A percentile compares a stretch with the other conserved stretches of the same genome.
phyloP scores from a whole-genome alignment of 1,140 invertebrate genomes.

The Aphidius ervi region DNA sequence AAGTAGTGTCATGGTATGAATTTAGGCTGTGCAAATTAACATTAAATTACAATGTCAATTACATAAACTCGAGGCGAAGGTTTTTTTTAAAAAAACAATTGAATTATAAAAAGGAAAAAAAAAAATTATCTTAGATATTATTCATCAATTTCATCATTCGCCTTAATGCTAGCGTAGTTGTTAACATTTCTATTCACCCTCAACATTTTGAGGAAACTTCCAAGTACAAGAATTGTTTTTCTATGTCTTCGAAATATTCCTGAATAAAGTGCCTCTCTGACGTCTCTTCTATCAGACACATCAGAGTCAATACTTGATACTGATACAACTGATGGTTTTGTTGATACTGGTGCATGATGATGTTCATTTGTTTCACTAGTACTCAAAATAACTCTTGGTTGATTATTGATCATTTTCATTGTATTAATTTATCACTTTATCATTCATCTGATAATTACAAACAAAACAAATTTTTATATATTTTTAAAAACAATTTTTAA shows the following conservation, averaged over 20 bases:
- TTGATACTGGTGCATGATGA: conserved; percentile 37
- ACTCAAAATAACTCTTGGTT: conserved; percentile 44
- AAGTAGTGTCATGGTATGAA: no score
- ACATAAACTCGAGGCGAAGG: no score
- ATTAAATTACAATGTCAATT: neutral
- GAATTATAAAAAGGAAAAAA: neutral
- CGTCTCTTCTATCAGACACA: conserved; percentile 66
- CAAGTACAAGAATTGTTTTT: conserved; percentile 72
- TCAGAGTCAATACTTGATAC: conserved; percentile 55
- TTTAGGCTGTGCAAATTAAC: neutral
- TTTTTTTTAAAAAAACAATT: no score
- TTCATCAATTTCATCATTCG: conserved; percentile 54
- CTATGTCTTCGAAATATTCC: conserved; percentile 76
- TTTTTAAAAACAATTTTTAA: no score
- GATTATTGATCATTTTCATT: conserved; percentile 48
- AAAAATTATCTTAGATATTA: neutral
- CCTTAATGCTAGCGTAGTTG: conserved; percentile 73
- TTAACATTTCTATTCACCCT: conserved; percentile 68
- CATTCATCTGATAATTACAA: neutral
- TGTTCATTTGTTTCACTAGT: conserved; percentile 37
- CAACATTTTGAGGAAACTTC: conserved; percentile 75
- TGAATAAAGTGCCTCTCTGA: conserved; percentile 72
- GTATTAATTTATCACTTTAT: neutral
- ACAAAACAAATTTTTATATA: neutral
- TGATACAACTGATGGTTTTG: conserved; percentile 48